Percentiles rank a stretch among this genome's conserved stretches.
phyloP scores from a whole-genome alignment of 2,113 vertebrate species.

The Spea multiplicata region DNA sequence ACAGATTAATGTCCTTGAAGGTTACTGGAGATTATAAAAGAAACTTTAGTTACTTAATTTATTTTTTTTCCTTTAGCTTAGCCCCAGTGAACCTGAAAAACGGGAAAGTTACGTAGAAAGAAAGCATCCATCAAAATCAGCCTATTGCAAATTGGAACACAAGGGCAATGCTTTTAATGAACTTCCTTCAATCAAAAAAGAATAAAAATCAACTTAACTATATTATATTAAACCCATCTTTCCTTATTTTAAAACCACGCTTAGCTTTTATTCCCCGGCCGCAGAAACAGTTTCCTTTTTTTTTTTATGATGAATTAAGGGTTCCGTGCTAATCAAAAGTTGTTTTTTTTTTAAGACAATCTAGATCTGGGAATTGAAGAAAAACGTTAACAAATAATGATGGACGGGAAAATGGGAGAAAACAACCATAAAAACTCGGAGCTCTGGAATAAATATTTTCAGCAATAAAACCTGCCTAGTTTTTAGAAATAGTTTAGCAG shows the following conservation, averaged over 20 bases:
- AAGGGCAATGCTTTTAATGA: neutral
- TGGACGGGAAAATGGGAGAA: too few relatives aligned
- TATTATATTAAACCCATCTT: neutral
- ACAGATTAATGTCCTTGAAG: conserved; percentile 15
- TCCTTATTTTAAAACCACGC: neutral
- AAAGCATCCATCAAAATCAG: neutral
- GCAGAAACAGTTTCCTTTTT: too few relatives aligned
- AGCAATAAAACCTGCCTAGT: too few relatives aligned
- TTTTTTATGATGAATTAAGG: too few relatives aligned
- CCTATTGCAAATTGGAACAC: neutral
- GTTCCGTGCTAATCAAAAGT: too few relatives aligned
- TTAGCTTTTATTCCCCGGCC: neutral
- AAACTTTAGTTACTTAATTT: conserved; percentile 24
- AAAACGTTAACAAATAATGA: too few relatives aligned
- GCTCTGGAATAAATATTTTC: too few relatives aligned
- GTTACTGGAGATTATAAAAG: conserved; percentile 18
- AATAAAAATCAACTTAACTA: too few relatives aligned
- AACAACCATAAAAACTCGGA: too few relatives aligned
- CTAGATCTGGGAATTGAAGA: too few relatives aligned
- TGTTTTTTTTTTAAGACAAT: too few relatives aligned
- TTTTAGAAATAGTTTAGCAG: too few relatives aligned
- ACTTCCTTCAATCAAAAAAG: neutral
- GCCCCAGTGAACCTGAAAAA: conserved; percentile 13
- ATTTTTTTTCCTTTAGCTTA: conserved; percentile 4
- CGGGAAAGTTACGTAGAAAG: neutral